Percentiles rank a stretch among this genome's conserved stretches.
Conservation (phyloP, 2,113 vertebrate genomes). For the Hiodon tergisus region DNA sequence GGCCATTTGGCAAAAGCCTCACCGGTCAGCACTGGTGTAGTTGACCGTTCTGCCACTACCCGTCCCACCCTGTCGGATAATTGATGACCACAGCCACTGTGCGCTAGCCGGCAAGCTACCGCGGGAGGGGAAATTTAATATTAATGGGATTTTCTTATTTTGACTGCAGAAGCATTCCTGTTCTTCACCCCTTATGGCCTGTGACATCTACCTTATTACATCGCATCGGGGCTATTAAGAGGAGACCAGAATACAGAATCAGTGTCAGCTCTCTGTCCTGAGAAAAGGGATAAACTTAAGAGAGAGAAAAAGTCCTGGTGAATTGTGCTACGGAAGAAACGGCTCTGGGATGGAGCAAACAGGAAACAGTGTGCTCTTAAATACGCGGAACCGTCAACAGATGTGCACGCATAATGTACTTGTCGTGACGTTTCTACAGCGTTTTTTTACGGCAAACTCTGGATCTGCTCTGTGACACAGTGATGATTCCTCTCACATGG, state of each 20-base stretch:
- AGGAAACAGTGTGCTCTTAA: constrained; percentile 16
- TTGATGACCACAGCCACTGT: constrained; percentile 25
- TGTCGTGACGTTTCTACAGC: constrained; percentile 1
- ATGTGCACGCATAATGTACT: constrained; percentile 10
- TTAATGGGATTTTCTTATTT: constrained; percentile 41
- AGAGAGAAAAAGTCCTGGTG: constrained; percentile 10
- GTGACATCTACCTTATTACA: constrained; percentile 46
- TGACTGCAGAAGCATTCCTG: constrained; percentile 35
- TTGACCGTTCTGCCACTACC: not conserved
- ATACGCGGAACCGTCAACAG: constrained; percentile 15
- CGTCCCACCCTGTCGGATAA: constrained; percentile 24
- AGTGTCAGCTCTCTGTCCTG: constrained; percentile 18
- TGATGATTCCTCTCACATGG: not conserved
- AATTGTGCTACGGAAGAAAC: constrained; percentile 17
- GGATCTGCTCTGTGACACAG: not conserved
- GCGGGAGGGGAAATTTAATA: constrained; percentile 36
- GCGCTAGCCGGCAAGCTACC: constrained; percentile 22
- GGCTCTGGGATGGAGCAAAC: constrained; percentile 6
- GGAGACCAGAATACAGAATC: constrained; percentile 41
- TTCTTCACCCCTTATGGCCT: constrained; percentile 35
- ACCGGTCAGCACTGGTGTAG: not conserved
- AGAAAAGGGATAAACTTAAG: constrained; percentile 34
- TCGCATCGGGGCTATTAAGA: constrained; percentile 34
- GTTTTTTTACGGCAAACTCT: not conserved
- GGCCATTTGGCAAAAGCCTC: constrained; percentile 12